Evolutionary conservation across 2,113 vertebrate species (phyloP).

Genomic region (Alaudala cheleensis): DNA sequence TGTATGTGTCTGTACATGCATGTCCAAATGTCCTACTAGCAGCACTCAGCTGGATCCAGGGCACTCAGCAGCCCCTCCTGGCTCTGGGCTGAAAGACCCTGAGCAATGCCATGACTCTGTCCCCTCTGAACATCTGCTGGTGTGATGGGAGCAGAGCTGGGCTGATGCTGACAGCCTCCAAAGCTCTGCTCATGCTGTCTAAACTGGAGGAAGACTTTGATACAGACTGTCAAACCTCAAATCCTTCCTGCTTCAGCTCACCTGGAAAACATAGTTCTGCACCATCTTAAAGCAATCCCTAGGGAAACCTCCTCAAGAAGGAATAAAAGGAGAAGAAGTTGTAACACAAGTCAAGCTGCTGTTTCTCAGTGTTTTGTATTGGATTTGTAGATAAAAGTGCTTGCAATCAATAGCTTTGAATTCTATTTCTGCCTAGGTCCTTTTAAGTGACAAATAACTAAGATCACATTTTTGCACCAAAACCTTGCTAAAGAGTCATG

Average conservation of each 20-base stretch:
- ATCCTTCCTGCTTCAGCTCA: not conserved
- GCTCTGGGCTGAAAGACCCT: not conserved
- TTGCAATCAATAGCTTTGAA: conserved; percentile 19
- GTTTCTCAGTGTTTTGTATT: not conserved
- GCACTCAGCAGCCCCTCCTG: not conserved
- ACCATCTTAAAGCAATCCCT: not conserved
- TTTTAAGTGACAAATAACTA: not conserved
- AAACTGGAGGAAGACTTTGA: not conserved
- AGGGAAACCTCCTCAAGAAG: not conserved
- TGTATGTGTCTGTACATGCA: not conserved
- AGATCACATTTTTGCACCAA: not conserved
- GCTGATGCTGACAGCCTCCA: not conserved
- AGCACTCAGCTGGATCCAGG: not conserved
- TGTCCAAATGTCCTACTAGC: rapidly evolving
- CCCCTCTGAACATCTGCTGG: rapidly evolving
- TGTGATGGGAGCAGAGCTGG: not conserved
- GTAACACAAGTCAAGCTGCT: not conserved
- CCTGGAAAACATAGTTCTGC: not conserved
- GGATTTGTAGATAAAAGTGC: conserved; percentile 3
- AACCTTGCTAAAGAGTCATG: not conserved
- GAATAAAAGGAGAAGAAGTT: not conserved
- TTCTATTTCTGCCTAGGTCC: not conserved
- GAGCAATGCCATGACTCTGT: not conserved
- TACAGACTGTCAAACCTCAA: not conserved
- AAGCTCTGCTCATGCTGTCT: not conserved